Base-by-base conservation (phyloP, 2,113 vertebrate species). In the Thermophis baileyi region DNA sequence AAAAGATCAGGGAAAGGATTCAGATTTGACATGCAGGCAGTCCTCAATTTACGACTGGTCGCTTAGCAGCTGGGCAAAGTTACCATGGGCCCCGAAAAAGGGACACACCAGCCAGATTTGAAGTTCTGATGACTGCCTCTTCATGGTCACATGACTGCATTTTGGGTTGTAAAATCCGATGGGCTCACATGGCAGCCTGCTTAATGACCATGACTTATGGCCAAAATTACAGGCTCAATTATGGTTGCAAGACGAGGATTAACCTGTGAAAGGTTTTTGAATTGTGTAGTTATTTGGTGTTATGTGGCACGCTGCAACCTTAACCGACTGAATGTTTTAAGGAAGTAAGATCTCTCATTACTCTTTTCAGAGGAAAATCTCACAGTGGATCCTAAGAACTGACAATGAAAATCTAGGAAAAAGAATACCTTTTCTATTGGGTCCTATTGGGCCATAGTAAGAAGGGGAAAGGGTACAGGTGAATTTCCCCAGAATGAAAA, bases 1-100 rank as follows among this genome's bases (percentile, higher is more conserved):
- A 94, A 53, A 94, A 3, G 6, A 93, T 74, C 30, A 50, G 96
- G 46, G 95, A 22, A 60, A 89, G 35, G 8, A 25, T 1, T 85
- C n/a, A 49, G 1, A 35, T 25, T 18, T 30, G 14, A 69, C 7
- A 47, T 0, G 40, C 30, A 6, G 30, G 63, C 63, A 18, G 30
- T 2, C 14, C 63, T 9, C 2, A 14, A 6, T 14, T 69, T 69
- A 69, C 5, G 5, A 18, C 12, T 16, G 63, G 63, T 35, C 14
- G 0, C 14, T 69, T 69, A 69, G 30, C 63, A 69, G 35, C 63
- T 69, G 30, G 2, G n/a, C 60, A 5, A n/a, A 69, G 60, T n/a
- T 69, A n/a, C 30, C 4, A 16, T 63, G 10, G 57, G 12, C 60
- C 11, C 4, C 25, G 3, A 60, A n/a, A n/a, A 69, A n/a, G 60